Evolutionary conservation across 2,797 vertebrate genomes (phyloP).

Genomic region (Leptodactylus fallax): DNA sequence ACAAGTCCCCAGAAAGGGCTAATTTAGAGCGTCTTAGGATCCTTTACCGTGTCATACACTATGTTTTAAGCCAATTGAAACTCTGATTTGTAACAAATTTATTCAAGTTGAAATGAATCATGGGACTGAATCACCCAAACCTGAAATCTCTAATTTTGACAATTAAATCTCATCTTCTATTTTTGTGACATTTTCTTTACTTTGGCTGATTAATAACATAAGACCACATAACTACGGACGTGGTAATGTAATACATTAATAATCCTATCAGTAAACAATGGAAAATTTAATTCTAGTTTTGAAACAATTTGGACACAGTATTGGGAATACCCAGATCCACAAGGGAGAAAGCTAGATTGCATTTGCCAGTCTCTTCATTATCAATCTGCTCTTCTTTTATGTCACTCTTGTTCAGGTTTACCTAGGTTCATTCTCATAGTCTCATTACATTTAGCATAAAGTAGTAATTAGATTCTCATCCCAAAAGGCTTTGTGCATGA

Average conservation of each 20-base stretch:
- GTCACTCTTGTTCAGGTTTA: conserved; percentile 65
- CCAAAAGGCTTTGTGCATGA: conserved; percentile 60
- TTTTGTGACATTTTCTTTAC: conserved; percentile 26
- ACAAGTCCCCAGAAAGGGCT: too few species aligned
- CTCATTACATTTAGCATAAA: conserved; percentile 57
- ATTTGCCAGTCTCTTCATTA: conserved; percentile 26
- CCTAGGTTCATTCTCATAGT: conserved; percentile 1
- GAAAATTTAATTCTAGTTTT: conserved; percentile 25
- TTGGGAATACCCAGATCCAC: conserved; percentile 30
- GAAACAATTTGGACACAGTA: conserved; percentile 39
- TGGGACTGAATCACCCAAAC: too few species aligned
- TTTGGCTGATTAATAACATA: conserved; percentile 20
- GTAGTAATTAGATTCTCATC: conserved; percentile 34
- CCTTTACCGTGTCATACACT: too few species aligned
- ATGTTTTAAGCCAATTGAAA: too few species aligned
- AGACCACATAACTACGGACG: conserved; percentile 20
- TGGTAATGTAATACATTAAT: background rate
- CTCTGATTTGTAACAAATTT: too few species aligned
- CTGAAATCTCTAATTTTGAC: too few species aligned
- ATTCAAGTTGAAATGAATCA: too few species aligned
- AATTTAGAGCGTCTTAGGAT: too few species aligned
- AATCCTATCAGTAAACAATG: background rate
- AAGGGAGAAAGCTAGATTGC: conserved; percentile 27
- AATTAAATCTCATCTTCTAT: background rate
- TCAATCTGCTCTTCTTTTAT: conserved; percentile 57